Evolutionary conservation across 1,140 invertebrate species (phyloP), one percentile per base, ranked within the genome.

Genomic region (Probaryconus sp.): DNA sequence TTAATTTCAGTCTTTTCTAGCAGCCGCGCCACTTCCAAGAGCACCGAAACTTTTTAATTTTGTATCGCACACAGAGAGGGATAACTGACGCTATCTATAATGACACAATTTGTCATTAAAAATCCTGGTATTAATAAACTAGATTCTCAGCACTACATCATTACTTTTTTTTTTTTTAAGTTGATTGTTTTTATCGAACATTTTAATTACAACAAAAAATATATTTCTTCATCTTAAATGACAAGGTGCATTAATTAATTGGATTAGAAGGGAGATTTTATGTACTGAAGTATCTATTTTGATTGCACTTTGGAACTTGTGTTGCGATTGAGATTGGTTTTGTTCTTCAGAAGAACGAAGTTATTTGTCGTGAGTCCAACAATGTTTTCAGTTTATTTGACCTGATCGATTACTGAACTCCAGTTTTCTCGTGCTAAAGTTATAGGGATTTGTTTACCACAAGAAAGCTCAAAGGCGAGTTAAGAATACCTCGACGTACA

Each of bases 401-500:
- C 9, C 3, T 17, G 28, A 61, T 67, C 69, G 35, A 47, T 64
- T 33, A 11, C 6, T 4, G 3, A 21, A 17, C 20, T 30, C 20
- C 18, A 3, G 0, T 14, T 50, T n/a, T 11, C 38, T 24, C 40
- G 9, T 0, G 16, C 30, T 9, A 61, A 48, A 30, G 65, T 47
- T 40, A 35, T 31, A 11, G 26, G 61, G 56, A 28, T 58, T 65
- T 60, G 53, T 53, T 73, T 67, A 60, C 55, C 71, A 50, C 70
- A 55, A 51, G 70, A 55, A 35, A 53, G 61, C 50, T 73, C 78
- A 79, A 82, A 84, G 79, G 78, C 78, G 55, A 81, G 79, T 82
- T 83, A 84, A 85, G 82, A 84, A 83, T 82, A 81, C 77, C 79
- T 67, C 47, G 51, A 30, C 43, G 63, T 51, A 71, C 67, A 53